A percentile compares a stretch with the other conserved stretches of the same genome.
These are phyloP conservation scores for Glaucopsyche alexis DNA, from an alignment of 2,888 invertebrate species.

Conservation along the genomic window DNA sequence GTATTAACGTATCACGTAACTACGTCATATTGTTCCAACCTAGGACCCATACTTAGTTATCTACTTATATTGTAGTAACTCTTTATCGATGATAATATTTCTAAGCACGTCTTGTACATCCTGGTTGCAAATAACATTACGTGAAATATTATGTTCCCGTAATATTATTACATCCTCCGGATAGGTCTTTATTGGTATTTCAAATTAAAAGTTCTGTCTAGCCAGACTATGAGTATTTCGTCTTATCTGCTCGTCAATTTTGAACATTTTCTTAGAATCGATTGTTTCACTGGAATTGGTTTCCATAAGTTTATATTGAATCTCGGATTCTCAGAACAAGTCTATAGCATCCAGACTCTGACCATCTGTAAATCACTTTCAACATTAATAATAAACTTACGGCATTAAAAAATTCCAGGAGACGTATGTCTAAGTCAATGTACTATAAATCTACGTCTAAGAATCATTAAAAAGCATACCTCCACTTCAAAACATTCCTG, in stretches of 20 bases:
- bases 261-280: not conserved
- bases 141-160: not conserved
- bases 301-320: not conserved
- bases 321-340: not conserved
- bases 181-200: not conserved
- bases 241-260: not conserved
- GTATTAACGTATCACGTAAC: too few relatives aligned
- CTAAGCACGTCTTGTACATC: constrained; percentile 1
- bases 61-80: not conserved
- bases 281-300: not conserved
- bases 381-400: too few relatives aligned
- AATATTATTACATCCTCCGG: not conserved
- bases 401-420: not conserved
- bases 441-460: not conserved
- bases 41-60: too few relatives aligned
- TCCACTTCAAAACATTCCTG: not conserved
- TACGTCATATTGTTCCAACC: too few relatives aligned
- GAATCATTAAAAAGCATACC: not conserved
- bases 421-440: too few relatives aligned
- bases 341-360: not conserved
- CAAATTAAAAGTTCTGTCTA: not conserved
- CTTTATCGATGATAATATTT: not conserved
- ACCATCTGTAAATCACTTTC: not conserved
- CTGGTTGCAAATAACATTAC: not conserved
- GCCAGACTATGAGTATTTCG: not conserved